phyloP scores from a whole-genome alignment of 2,797 vertebrate species.

The Trachops cirrhosus region DNA sequence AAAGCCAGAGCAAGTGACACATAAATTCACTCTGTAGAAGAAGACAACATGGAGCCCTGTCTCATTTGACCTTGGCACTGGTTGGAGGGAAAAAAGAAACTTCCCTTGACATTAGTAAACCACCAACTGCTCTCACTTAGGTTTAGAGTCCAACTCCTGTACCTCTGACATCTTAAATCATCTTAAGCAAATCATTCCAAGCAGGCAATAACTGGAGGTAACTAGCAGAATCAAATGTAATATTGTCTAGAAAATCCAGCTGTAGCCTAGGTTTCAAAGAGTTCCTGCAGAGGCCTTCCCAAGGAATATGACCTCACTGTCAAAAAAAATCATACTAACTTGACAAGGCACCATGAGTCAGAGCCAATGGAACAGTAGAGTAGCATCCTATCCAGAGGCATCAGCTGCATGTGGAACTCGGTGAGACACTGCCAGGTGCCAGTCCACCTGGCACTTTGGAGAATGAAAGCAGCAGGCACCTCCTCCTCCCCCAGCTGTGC shows the following conservation, averaged over 20 bases:
- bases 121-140: background rate
- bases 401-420: background rate
- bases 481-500: background rate
- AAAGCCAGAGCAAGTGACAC: background rate
- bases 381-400: background rate
- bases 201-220: background rate
- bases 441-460: background rate
- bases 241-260: background rate
- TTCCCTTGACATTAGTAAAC: background rate
- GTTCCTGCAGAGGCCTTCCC: background rate
- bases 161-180: background rate
- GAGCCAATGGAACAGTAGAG: background rate
- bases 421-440: background rate
- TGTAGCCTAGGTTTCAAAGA: background rate
- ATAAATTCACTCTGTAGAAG: background rate
- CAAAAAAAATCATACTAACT: background rate
- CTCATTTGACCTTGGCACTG: background rate
- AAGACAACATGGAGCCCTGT: background rate
- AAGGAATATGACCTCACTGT: background rate
- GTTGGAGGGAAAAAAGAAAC: background rate
- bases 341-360: background rate
- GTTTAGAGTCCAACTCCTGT: background rate
- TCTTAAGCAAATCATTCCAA: background rate
- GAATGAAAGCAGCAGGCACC: background rate
- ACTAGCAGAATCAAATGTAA: background rate